phyloP scores from a whole-genome alignment of 2,113 vertebrate genomes.

The Ptilorrhoa leucosticta region DNA sequence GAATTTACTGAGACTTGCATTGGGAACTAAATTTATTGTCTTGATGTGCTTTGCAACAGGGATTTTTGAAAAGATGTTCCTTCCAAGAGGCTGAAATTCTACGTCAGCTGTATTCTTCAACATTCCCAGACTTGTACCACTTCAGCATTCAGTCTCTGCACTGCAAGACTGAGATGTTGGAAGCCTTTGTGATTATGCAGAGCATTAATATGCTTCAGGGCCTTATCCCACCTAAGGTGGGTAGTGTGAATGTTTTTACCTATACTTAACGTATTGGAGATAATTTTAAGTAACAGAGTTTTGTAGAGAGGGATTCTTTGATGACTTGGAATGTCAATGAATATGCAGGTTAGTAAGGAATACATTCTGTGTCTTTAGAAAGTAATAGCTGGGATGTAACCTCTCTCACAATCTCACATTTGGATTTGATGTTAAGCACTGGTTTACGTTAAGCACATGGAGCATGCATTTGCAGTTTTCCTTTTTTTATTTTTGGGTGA shows the following conservation, averaged over 20 bases:
- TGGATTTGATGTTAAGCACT: background rate
- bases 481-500: background rate
- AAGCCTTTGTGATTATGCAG: constrained; percentile 91
- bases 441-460: rapidly evolving
- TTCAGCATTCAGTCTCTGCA: constrained; percentile 86
- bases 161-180: constrained; percentile 86
- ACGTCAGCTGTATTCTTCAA: constrained; percentile 79
- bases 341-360: background rate
- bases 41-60: constrained; percentile 57
- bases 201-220: constrained; percentile 91
- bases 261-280: background rate
- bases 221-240: constrained; percentile 87
- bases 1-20: background rate
- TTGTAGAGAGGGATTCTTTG: background rate
- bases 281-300: background rate
- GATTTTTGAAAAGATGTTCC: constrained; percentile 84
- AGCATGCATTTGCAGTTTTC: background rate
- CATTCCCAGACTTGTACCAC: constrained; percentile 81
- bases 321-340: background rate
- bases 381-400: background rate
- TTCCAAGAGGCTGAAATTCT: constrained; percentile 81
- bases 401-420: background rate
- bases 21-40: background rate
- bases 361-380: background rate
- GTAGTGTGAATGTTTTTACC: background rate